Conservation (phyloP, 2,888 invertebrate species). For the Rotaria socialis region DNA sequence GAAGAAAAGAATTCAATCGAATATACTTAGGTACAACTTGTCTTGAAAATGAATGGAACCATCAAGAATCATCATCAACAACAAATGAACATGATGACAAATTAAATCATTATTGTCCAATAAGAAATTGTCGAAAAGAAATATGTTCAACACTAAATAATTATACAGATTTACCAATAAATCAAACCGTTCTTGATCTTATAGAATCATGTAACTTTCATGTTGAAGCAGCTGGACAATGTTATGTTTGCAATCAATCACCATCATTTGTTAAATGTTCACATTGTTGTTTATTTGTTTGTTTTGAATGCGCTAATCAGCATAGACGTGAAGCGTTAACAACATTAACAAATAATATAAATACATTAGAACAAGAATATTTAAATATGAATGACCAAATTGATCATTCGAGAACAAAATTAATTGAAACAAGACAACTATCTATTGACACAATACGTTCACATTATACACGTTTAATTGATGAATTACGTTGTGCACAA, state of each 20-base stretch:
- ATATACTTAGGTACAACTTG: background rate
- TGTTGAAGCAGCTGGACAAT: constrained; percentile 32
- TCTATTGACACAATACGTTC: constrained; percentile 3
- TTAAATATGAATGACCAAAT: constrained; percentile 9
- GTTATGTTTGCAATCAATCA: constrained; percentile 28
- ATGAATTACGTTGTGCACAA: constrained; percentile 19
- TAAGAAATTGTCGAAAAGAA: background rate
- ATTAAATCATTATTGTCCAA: background rate
- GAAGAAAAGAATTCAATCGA: too few species aligned
- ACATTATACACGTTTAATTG: constrained; percentile 17
- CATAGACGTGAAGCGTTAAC: constrained; percentile 26
- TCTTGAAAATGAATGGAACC: constrained; percentile 1
- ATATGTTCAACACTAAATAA: constrained; percentile 7
- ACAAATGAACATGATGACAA: background rate
- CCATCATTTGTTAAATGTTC: constrained; percentile 33
- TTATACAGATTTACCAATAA: constrained; percentile 18
- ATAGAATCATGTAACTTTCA: constrained; percentile 13
- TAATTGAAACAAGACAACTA: background rate
- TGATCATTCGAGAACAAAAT: background rate
- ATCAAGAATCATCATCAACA: background rate
- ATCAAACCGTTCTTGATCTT: constrained; percentile 24
- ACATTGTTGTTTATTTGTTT: constrained; percentile 32
- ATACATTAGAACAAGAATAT: constrained; percentile 22
- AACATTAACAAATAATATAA: background rate
- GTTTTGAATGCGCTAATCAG: constrained; percentile 28